Percentiles rank a stretch among this genome's conserved stretches.
Conservation (phyloP, 2,797 vertebrate species). For the Gymnopithys bicolor region DNA sequence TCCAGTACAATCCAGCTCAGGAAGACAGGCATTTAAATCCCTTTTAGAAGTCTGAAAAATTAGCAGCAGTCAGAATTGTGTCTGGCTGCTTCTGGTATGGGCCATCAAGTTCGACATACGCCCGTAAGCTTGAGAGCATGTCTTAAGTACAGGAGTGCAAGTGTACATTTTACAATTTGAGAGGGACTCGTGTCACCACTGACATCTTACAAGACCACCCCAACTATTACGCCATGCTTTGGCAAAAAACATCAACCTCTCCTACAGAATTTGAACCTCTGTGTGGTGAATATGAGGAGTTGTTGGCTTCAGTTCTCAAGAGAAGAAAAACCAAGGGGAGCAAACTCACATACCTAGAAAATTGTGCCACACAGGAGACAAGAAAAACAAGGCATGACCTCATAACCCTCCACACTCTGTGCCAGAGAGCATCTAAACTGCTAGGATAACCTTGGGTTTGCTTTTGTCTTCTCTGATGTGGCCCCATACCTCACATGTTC, state of each 20-base stretch:
- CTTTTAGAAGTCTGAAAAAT: conserved; percentile 46
- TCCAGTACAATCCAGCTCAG: conserved; percentile 37
- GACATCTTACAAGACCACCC: background rate
- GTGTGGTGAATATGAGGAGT: fast-evolving
- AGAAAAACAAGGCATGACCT: background rate
- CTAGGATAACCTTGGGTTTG: background rate
- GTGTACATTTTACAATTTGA: background rate
- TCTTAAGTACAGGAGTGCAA: background rate
- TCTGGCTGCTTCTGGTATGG: background rate
- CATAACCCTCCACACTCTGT: background rate
- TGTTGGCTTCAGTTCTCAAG: background rate
- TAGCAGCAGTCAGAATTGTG: conserved; percentile 37
- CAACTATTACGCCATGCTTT: fast-evolving
- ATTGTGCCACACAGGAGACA: background rate
- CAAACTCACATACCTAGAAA: background rate
- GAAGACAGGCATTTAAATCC: conserved; percentile 61
- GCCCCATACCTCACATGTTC: background rate
- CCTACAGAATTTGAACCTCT: background rate
- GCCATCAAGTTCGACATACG: background rate
- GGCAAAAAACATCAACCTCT: background rate
- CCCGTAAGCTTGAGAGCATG: background rate
- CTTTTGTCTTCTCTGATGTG: background rate
- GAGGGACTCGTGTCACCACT: background rate
- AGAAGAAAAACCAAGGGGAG: background rate
- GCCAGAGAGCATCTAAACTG: background rate